Percentiles rank a stretch among this genome's conserved stretches.
phyloP scores from a whole-genome alignment of 2,797 vertebrate genomes.

The Phrynocephalus guinanensis region DNA sequence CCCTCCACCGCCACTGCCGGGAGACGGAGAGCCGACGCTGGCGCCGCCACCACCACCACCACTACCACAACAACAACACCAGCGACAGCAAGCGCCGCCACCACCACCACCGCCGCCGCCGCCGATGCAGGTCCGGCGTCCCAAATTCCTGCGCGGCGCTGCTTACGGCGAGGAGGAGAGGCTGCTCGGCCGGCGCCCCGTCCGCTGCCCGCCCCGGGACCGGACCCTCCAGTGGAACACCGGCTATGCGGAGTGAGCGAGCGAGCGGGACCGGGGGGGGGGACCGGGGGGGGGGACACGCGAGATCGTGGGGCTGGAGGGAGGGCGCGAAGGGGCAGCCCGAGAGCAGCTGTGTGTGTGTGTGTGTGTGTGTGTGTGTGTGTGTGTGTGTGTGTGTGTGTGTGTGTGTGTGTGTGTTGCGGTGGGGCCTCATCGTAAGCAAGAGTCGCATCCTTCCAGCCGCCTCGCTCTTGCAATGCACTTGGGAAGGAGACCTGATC shows the following conservation, averaged over 20 bases:
- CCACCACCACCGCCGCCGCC: neutral
- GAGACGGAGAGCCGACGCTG: neutral
- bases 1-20: neutral
- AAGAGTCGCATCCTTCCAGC: too few species aligned
- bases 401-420: too few species aligned
- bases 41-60: too few species aligned
- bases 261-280: rapidly evolving
- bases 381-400: too few species aligned
- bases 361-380: too few species aligned
- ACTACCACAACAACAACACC: neutral
- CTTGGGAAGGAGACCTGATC: too few species aligned
- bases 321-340: neutral
- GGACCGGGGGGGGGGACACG: neutral
- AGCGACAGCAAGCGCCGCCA: neutral
- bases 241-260: conserved; percentile 82
- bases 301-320: too few species aligned
- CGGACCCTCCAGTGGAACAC: conserved; percentile 73
- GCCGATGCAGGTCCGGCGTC: conserved; percentile 67
- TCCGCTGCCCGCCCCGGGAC: conserved; percentile 68
- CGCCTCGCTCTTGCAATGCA: too few species aligned
- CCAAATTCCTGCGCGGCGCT: conserved; percentile 73
- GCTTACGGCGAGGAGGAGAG: conserved; percentile 40
- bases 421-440: too few species aligned
- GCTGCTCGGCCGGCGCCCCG: conserved; percentile 47
- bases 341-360: too few species aligned